Base-by-base conservation (phyloP, 1,140 invertebrate genomes). In the Aphelinus certus region DNA sequence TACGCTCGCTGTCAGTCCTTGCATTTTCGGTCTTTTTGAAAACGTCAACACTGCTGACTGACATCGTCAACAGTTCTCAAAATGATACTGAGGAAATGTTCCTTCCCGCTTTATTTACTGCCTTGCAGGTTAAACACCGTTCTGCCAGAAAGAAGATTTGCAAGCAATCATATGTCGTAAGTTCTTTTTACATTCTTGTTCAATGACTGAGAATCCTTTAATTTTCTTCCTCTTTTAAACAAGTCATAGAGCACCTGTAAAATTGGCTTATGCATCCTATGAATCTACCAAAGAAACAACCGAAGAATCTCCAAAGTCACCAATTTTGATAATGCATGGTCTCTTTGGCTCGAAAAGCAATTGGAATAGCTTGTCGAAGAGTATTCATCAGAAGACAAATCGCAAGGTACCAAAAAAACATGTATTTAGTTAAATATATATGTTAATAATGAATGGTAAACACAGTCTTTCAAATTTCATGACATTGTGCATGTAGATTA, bases 301-400 rank as follows among this genome's bases (percentile, higher is more conserved):
- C 7, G 67, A 61, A 10, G 26, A 80, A 6, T 74, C 77, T 51
- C 51, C 62, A 7, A 82, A 84, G 3, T 71, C 66, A 2, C 95
- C 96, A 2, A 85, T 97, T 10, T 83, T 97, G 1, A 92, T 97
- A 53, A 90, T 96, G 81, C 96, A 97, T 87, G 96, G 95, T 2
- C 86, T 97, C 9, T 92, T 97, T 76, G 96, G 95, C 0, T 94
- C 92, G 0, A 96, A 95, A 84, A 91, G 87, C 75, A 97, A 98
- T 83, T 97, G 95, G 94, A 92, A 93, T 63, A 90, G 90, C 58
- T 82, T 97, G 42, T 92, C 93, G 1, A 96, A 95, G 87, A 90
- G 89, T 1, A 91, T 97, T 56, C 87, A 92, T 73, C 88, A 87
- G 70, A 88, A 90, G 76, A 92, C 91, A 7, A 88, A 90, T 58